A percentile compares a stretch with the other conserved stretches of the same genome.
Conservation (phyloP, 2,888 invertebrate genomes). For the Ichneumoninae sp. region DNA sequence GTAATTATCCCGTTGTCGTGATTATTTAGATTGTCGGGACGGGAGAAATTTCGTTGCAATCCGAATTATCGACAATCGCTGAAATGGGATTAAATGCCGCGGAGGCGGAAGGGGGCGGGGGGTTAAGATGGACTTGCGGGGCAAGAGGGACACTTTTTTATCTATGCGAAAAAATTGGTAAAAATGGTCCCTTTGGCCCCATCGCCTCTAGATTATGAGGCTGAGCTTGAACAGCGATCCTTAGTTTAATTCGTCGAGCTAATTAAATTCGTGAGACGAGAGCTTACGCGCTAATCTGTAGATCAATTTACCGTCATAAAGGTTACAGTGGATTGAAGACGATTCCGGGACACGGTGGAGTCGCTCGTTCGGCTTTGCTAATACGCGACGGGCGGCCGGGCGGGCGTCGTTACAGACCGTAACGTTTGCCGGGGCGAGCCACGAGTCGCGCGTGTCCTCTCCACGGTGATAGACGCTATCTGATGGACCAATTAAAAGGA, state of each 20-base stretch:
- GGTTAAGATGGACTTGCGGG: neutral
- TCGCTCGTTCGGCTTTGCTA: slow-evolving; percentile 29
- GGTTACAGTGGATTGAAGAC: slow-evolving; percentile 54
- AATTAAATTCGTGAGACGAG: slow-evolving; percentile 41
- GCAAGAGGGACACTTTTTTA: neutral
- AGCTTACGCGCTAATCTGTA: slow-evolving; percentile 39
- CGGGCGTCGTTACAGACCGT: slow-evolving; percentile 49
- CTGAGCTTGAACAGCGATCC: too few relatives aligned
- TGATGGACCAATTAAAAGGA: slow-evolving; percentile 79
- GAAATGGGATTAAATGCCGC: neutral
- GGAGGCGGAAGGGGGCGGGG: too few relatives aligned
- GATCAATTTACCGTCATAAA: slow-evolving; percentile 32
- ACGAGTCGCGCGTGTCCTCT: slow-evolving; percentile 66
- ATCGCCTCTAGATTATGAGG: too few relatives aligned
- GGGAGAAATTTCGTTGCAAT: neutral
- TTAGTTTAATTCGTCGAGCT: slow-evolving; percentile 14
- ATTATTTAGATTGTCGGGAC: neutral
- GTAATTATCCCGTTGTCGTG: neutral
- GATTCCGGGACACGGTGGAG: slow-evolving; percentile 47
- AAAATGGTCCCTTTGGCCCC: too few relatives aligned
- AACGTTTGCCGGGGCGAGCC: slow-evolving; percentile 55
- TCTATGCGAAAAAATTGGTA: neutral
- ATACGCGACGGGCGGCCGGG: slow-evolving; percentile 36
- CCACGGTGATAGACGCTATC: slow-evolving; percentile 71
- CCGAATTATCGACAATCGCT: neutral